A percentile compares a stretch with the other conserved stretches of the same genome.
Conservation (phyloP, 1,140 invertebrate genomes). For the Drosophila jambulina region DNA sequence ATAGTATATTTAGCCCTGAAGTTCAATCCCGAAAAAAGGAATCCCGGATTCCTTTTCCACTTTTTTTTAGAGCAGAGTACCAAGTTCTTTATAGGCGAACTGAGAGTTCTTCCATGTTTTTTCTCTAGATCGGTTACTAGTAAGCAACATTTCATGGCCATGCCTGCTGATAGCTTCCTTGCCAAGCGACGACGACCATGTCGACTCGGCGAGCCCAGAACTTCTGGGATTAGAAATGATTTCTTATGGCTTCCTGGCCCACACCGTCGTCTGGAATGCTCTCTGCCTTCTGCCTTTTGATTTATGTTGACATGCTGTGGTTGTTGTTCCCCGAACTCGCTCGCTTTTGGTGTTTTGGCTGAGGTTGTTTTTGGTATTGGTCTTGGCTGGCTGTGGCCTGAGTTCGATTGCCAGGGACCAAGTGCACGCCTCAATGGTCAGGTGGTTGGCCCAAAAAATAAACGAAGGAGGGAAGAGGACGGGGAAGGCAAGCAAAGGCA, state of each 20-base stretch:
- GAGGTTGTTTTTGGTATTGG: conserved; percentile 36
- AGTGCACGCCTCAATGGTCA: conserved; percentile 80
- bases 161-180: conserved; percentile 66
- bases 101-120: not conserved
- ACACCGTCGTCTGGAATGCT: conserved; percentile 41
- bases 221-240: conserved; percentile 82
- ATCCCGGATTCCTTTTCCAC: not conserved
- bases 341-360: conserved; percentile 29
- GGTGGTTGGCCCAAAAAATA: conserved; percentile 64
- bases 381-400: conserved; percentile 33
- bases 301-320: conserved; percentile 83
- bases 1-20: not conserved
- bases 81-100: conserved; percentile 8
- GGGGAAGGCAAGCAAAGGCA: not conserved
- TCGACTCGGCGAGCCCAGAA: conserved; percentile 53
- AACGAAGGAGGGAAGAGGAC: not conserved
- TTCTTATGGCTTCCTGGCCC: conserved; percentile 67
- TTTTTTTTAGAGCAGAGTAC: not conserved
- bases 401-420: conserved; percentile 68
- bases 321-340: conserved; percentile 27
- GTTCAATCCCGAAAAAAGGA: not conserved
- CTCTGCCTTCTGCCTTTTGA: conserved; percentile 72
- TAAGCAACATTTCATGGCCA: conserved; percentile 53
- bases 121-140: conserved; percentile 57
- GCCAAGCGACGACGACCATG: conserved; percentile 38